Base-by-base conservation (phyloP, 2,888 invertebrate species). In the Deilephila porcellus region DNA sequence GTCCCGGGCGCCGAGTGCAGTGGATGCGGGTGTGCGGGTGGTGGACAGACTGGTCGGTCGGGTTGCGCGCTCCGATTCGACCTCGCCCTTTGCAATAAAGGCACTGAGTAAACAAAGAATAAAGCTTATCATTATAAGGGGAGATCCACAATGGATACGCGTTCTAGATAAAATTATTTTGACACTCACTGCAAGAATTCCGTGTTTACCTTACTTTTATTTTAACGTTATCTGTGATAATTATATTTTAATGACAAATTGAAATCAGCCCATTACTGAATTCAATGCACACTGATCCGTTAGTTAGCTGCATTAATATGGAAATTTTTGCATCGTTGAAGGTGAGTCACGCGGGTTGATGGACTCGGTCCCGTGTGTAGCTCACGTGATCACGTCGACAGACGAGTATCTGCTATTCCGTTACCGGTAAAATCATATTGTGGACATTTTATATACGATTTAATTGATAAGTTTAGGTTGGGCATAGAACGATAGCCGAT, bases 201-300 rank as follows among this genome's bases (percentile, higher is more conserved):
- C 85, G 81, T 84, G 83, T 84, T 82, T 81, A 85, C 76, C 83
- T 85, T 86, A 85, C 84, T 86, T 88, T 91, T 90, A 91, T 90
- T 91, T 92, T 91, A 90, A 90, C 86, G 86, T 92, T 93, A 90
- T 92, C 93, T 93, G 93, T 93, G 93, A 93, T 93, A 92, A 90
- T 91, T 92, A 89, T 91, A 89, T 87, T 91, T 90, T 91, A 89
- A 89, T 88, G 87, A 86, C 83, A 84, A 87, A 86, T 87, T 85
- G 81, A 84, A 85, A 83, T 86, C 86, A 82, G 80, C 82, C 75
- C 77, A 76, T 81, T 78, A 74, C 77, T 78, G 79, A 77, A 81
- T 78, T 80, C 77, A 76, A 81, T 81, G 78, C 80, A 79, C 78
- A 73, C 78, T 76, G 76, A 79, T 78, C 78, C 74, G 75, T 76